These are phyloP conservation scores for Rachycentron canadum DNA, from an alignment of 2,797 vertebrate species.

Conservation along the genomic window DNA sequence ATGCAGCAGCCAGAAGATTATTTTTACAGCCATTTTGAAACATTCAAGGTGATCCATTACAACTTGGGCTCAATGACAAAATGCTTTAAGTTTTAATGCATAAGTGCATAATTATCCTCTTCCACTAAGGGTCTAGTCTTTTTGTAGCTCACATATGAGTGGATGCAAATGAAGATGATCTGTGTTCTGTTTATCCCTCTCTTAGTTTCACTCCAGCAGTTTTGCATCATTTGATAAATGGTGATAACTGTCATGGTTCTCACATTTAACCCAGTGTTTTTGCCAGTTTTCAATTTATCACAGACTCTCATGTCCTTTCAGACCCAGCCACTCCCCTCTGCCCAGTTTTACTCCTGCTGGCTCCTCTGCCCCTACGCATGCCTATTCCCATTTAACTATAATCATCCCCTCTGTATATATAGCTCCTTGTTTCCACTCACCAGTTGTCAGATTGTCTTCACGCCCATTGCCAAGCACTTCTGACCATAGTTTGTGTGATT, in stretches of 20 bases:
- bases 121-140: background rate
- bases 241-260: conserved; percentile 32
- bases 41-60: conserved; percentile 8
- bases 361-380: background rate
- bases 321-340: background rate
- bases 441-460: background rate
- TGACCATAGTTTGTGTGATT: background rate
- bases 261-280: background rate
- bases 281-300: background rate
- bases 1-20: conserved; percentile 9
- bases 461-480: background rate
- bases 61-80: conserved; percentile 1
- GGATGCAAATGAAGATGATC: conserved; percentile 12
- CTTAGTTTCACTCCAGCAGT: conserved; percentile 37
- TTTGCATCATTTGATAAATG: conserved; percentile 53
- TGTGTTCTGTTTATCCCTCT: conserved; percentile 33
- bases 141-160: conserved; percentile 17
- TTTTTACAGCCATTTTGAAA: conserved; percentile 15
- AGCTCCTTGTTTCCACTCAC: background rate
- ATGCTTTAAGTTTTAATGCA: conserved; percentile 5
- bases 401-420: background rate
- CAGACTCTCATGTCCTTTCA: background rate
- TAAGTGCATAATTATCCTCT: background rate
- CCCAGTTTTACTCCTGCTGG: background rate
- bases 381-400: background rate